phyloP scores from a whole-genome alignment of 2,888 invertebrate genomes.

The Limnephilus auricula region DNA sequence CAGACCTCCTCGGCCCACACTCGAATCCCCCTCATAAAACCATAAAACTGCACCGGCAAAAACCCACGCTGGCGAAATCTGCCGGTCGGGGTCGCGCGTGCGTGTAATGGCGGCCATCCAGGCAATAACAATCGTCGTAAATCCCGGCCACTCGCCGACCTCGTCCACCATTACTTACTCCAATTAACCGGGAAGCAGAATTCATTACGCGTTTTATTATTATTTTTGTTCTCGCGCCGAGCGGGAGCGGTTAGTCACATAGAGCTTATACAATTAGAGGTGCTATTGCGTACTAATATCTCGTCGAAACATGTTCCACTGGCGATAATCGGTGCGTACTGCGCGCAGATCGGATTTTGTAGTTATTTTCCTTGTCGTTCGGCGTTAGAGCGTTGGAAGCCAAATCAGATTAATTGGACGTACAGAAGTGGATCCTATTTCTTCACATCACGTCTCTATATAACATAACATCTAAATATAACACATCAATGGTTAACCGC shows the following conservation, averaged over 20 bases:
- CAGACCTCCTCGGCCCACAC: slow-evolving; percentile 11
- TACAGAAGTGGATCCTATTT: no score
- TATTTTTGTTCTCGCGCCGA: slow-evolving; percentile 42
- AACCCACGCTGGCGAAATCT: slow-evolving; percentile 63
- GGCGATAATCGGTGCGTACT: no score
- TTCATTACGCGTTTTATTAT: slow-evolving; percentile 52
- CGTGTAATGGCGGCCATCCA: slow-evolving; percentile 64
- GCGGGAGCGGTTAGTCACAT: slow-evolving; percentile 2
- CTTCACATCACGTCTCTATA: no score
- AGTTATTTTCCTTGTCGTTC: no score
- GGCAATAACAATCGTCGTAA: slow-evolving; percentile 66
- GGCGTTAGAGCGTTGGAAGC: no score
- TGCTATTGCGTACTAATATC: no score
- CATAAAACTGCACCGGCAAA: slow-evolving; percentile 61
- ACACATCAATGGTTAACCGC: neutral
- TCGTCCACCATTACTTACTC: slow-evolving; percentile 59
- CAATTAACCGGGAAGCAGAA: slow-evolving; percentile 57
- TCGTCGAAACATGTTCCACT: no score
- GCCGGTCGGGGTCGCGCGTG: slow-evolving; percentile 63
- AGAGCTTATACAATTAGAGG: no score
- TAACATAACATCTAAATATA: no score
- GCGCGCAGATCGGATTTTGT: no score
- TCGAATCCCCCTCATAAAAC: slow-evolving; percentile 15
- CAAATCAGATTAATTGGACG: no score
- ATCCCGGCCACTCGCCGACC: slow-evolving; percentile 62